Percentiles rank a stretch among this genome's conserved stretches.
phyloP scores from a whole-genome alignment of 2,888 invertebrate genomes.

The Drosophila bunnanda region DNA sequence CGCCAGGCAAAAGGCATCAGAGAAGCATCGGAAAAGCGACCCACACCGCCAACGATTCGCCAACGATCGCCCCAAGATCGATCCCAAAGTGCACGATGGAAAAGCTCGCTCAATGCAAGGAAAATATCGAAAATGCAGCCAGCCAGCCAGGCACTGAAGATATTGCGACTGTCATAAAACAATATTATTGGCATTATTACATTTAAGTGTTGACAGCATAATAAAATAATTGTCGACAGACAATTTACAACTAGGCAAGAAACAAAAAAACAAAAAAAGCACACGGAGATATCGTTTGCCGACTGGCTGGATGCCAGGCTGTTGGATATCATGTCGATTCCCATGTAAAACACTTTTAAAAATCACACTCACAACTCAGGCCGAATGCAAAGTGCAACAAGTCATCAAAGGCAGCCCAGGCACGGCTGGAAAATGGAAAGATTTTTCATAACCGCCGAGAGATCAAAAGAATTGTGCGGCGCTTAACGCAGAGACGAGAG shows the following conservation, averaged over 20 bases:
- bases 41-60: slow-evolving; percentile 45
- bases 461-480: slow-evolving; percentile 83
- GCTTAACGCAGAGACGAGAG: slow-evolving; percentile 57
- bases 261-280: slow-evolving; percentile 16
- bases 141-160: slow-evolving; percentile 58
- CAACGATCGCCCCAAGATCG: slow-evolving; percentile 34
- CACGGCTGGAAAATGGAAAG: slow-evolving; percentile 60
- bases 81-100: slow-evolving; percentile 43
- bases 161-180: slow-evolving; percentile 80
- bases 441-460: slow-evolving; percentile 71
- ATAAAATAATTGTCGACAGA: slow-evolving; percentile 84
- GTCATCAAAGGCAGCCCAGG: slow-evolving; percentile 60
- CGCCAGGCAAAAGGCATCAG: slow-evolving; percentile 33
- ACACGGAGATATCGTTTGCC: slow-evolving; percentile 25
- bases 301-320: slow-evolving; percentile 6
- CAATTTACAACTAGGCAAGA: slow-evolving; percentile 75
- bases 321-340: slow-evolving; percentile 71
- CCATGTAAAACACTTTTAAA: slow-evolving; percentile 82
- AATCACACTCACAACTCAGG: slow-evolving; percentile 82
- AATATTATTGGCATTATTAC: slow-evolving; percentile 83
- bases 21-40: slow-evolving; percentile 29
- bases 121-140: slow-evolving; percentile 58
- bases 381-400: slow-evolving; percentile 74
- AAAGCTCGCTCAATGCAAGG: slow-evolving; percentile 51
- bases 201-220: slow-evolving; percentile 84